These are phyloP conservation scores for Notospermus geniculatus DNA, from an alignment of 1,140 invertebrate species.

Conservation along the genomic window DNA sequence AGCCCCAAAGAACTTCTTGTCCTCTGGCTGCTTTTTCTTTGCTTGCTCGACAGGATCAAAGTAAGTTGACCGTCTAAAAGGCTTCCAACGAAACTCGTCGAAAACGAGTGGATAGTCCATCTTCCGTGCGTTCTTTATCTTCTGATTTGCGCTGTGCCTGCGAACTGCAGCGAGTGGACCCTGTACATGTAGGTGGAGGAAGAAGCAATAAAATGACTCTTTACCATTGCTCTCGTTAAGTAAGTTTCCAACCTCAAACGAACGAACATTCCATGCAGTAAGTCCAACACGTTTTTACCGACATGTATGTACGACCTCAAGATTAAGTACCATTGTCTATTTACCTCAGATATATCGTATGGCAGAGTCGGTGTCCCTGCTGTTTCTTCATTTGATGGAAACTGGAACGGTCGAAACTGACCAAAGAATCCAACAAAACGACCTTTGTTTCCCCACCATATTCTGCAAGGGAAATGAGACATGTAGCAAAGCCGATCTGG, in stretches of 20 bases:
- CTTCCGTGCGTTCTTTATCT: conserved; percentile 35
- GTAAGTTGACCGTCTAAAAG: conserved; percentile 46
- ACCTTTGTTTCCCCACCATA: conserved; percentile 42
- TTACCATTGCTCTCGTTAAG: neutral
- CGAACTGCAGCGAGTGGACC: conserved; percentile 39
- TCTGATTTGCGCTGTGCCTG: conserved; percentile 39
- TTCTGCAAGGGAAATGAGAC: too few relatives aligned
- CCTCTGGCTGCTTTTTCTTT: conserved; percentile 24
- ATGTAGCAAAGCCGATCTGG: too few relatives aligned
- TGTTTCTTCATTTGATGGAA: conserved; percentile 42
- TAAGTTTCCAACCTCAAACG: too few relatives aligned
- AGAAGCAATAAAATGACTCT: neutral
- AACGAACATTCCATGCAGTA: too few relatives aligned
- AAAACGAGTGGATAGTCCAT: conserved; percentile 50
- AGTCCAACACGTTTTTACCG: too few relatives aligned
- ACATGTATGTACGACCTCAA: too few relatives aligned
- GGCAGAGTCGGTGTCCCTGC: conserved; percentile 35
- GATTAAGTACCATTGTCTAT: too few relatives aligned
- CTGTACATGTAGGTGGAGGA: too few relatives aligned
- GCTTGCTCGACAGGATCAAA: conserved; percentile 21
- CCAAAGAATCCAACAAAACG: conserved; percentile 51
- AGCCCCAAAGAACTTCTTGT: conserved; percentile 51
- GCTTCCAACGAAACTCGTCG: conserved; percentile 45
- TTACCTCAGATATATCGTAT: conserved; percentile 52
- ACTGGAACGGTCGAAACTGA: conserved; percentile 43